phyloP scores from a whole-genome alignment of 2,113 vertebrate species.

The Climacteris rufus region DNA sequence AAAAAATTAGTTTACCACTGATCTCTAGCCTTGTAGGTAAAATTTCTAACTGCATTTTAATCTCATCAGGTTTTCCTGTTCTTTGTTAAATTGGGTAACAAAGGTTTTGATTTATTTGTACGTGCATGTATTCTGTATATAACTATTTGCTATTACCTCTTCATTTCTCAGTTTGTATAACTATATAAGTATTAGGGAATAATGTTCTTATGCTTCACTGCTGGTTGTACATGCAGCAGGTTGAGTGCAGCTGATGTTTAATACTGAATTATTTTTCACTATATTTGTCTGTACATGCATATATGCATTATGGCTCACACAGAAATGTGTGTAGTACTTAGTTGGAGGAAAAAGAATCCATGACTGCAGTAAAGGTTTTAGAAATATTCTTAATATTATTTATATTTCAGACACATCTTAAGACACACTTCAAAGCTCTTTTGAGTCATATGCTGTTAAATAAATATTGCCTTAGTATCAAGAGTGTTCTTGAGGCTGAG shows the following conservation, averaged over 20 bases:
- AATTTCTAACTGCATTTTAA: constrained; percentile 35
- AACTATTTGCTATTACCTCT: background rate
- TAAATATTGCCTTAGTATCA: background rate
- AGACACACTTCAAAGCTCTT: background rate
- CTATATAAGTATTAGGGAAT: background rate
- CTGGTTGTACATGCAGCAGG: background rate
- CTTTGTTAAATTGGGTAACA: background rate
- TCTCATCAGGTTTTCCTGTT: background rate
- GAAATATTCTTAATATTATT: background rate
- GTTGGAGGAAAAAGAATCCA: background rate
- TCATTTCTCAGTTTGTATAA: background rate
- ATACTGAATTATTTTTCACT: background rate
- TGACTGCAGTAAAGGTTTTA: background rate
- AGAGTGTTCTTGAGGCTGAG: background rate
- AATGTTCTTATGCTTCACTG: background rate
- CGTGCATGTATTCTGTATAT: background rate
- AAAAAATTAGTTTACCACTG: background rate
- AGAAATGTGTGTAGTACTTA: background rate
- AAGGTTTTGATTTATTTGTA: background rate
- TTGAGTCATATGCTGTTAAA: background rate
- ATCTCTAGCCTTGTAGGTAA: background rate
- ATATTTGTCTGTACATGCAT: background rate
- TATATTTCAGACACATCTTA: background rate
- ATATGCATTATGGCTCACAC: background rate
- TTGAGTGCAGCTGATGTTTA: background rate